These are phyloP conservation scores for Ictalurus furcatus DNA, from an alignment of 2,113 vertebrate species.

Conservation along the genomic window DNA sequence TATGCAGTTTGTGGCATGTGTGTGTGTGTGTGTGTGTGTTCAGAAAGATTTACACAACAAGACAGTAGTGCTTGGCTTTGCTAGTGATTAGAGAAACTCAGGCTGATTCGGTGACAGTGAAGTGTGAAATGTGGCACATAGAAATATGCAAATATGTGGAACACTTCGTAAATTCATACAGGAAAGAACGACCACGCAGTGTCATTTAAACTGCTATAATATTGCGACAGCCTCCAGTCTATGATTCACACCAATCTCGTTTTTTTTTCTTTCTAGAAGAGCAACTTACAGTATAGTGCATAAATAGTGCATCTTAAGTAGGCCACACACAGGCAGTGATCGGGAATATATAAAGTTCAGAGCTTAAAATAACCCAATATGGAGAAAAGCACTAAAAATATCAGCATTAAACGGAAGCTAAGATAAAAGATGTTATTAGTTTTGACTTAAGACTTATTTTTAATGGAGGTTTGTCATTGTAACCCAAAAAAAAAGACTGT, in stretches of 20 bases:
- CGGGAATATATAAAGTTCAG: not conserved
- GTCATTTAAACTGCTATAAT: conserved; percentile 22
- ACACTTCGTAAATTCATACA: not conserved
- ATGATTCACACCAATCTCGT: conserved; percentile 1
- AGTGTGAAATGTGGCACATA: conserved; percentile 2
- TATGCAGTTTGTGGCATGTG: conserved; percentile 38
- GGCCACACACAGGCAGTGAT: not conserved
- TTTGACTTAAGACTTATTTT: not conserved
- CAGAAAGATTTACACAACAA: conserved; percentile 9
- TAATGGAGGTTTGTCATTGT: not conserved
- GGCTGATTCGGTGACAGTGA: conserved; percentile 25
- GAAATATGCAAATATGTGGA: conserved; percentile 39
- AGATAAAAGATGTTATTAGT: not conserved
- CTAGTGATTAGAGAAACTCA: conserved; percentile 27
- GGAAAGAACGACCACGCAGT: not conserved
- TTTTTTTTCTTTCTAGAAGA: conserved; percentile 6
- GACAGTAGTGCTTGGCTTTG: not conserved
- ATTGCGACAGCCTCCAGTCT: not conserved
- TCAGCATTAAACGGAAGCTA: not conserved
- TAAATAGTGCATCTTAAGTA: conserved; percentile 11
- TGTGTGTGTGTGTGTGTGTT: not conserved
- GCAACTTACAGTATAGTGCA: not conserved
- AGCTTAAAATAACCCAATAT: not conserved
- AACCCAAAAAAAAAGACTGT: conserved; percentile 26
- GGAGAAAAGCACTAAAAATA: not conserved